Evolutionary conservation across 2,113 vertebrate species (phyloP).

Genomic region (Coracopsis vasa): DNA sequence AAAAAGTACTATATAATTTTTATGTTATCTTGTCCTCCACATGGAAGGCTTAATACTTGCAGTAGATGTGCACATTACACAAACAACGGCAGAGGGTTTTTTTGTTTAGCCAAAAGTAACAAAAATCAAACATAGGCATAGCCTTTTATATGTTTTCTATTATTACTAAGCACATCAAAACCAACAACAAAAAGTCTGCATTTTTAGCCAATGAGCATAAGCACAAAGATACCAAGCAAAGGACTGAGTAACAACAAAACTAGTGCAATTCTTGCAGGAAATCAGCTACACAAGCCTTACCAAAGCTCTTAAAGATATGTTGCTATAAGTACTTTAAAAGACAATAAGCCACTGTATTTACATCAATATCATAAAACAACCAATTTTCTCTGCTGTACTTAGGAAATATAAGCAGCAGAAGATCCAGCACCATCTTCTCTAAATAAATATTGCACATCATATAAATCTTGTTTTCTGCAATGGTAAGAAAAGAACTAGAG

Average conservation of each 20-base stretch:
- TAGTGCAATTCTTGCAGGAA: neutral
- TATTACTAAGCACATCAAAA: neutral
- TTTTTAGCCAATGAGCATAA: neutral
- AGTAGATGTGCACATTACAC: neutral
- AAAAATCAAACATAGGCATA: neutral
- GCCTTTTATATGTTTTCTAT: neutral
- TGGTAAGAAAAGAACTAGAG: neutral
- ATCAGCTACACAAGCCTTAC: neutral
- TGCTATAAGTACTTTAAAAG: neutral
- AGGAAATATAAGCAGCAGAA: neutral
- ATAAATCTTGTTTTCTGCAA: neutral
- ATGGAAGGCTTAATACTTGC: neutral
- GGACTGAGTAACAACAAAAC: neutral
- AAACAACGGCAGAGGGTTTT: neutral
- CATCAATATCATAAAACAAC: neutral
- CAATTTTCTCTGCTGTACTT: neutral
- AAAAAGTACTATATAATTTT: neutral
- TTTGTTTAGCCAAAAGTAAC: neutral
- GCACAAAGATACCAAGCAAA: neutral
- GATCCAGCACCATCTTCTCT: neutral
- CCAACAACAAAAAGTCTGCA: neutral
- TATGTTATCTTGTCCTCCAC: neutral
- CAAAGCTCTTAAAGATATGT: neutral
- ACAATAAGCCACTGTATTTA: neutral
- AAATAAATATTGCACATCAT: neutral